phyloP scores from a whole-genome alignment of 2,888 invertebrate genomes.

The Temnothorax unifasciatus region DNA sequence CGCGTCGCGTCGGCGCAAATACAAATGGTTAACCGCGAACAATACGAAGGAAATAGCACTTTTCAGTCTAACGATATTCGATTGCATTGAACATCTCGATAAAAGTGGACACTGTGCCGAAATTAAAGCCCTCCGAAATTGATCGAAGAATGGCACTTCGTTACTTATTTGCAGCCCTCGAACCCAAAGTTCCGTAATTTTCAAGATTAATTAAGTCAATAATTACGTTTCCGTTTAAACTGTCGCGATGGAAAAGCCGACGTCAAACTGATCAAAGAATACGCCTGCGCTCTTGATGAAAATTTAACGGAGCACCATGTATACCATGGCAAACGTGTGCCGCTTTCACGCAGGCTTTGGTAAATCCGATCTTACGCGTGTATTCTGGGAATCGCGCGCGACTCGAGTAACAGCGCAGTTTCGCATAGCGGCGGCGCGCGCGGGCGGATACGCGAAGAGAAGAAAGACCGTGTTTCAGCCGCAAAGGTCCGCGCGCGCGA shows the following conservation, averaged over 20 bases:
- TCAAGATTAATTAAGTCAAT: not conserved
- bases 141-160: not conserved
- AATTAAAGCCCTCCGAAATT: not conserved
- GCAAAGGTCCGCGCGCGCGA: conserved; percentile 57
- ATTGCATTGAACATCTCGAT: not conserved
- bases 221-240: not conserved
- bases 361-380: conserved; percentile 49
- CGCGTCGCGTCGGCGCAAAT: not conserved
- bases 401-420: conserved; percentile 34
- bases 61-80: not conserved
- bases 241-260: conserved; percentile 14
- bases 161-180: not conserved
- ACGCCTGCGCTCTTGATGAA: not conserved
- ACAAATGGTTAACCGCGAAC: conserved; percentile 30
- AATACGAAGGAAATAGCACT: not conserved
- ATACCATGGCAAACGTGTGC: conserved; percentile 22
- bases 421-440: conserved; percentile 29
- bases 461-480: conserved; percentile 59
- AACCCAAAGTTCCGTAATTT: not conserved
- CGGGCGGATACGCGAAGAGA: conserved; percentile 12
- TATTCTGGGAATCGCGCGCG: conserved; percentile 51
- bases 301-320: conserved; percentile 25
- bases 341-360: conserved; percentile 40
- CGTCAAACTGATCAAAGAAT: conserved; percentile 35
- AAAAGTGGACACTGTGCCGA: not conserved